phyloP scores from a whole-genome alignment of 2,113 vertebrate species.

The Bos javanicus region DNA sequence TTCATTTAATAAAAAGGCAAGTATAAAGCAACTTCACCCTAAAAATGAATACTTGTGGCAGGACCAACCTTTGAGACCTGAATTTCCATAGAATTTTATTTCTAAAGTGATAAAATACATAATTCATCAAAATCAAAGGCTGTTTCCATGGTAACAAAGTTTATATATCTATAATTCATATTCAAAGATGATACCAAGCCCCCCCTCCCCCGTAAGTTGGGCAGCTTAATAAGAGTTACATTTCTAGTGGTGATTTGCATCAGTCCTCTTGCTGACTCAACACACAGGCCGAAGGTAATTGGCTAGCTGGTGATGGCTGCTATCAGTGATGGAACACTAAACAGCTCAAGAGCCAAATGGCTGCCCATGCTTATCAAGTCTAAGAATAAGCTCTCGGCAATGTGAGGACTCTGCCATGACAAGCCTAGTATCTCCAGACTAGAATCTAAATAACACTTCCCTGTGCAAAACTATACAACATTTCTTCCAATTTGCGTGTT shows the following conservation, averaged over 20 bases:
- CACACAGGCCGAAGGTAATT: neutral
- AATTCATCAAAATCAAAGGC: conserved; percentile 43
- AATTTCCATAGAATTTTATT: conserved; percentile 28
- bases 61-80: neutral
- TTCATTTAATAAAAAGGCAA: conserved; percentile 9
- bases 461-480: neutral
- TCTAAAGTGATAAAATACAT: conserved; percentile 28
- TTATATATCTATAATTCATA: neutral
- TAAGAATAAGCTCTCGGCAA: neutral
- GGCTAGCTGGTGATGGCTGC: neutral
- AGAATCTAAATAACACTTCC: neutral
- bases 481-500: neutral
- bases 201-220: neutral
- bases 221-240: neutral
- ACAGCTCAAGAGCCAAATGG: neutral
- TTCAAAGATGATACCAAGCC: neutral
- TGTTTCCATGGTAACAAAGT: neutral
- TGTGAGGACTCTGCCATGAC: neutral
- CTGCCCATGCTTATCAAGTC: neutral
- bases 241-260: neutral
- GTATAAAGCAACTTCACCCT: neutral
- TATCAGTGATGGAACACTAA: neutral
- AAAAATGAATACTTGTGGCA: conserved; percentile 15
- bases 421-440: neutral
- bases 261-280: neutral